These are phyloP conservation scores for Drosophila pruinosa DNA, from an alignment of 1,140 invertebrate species.

Conservation along the genomic window DNA sequence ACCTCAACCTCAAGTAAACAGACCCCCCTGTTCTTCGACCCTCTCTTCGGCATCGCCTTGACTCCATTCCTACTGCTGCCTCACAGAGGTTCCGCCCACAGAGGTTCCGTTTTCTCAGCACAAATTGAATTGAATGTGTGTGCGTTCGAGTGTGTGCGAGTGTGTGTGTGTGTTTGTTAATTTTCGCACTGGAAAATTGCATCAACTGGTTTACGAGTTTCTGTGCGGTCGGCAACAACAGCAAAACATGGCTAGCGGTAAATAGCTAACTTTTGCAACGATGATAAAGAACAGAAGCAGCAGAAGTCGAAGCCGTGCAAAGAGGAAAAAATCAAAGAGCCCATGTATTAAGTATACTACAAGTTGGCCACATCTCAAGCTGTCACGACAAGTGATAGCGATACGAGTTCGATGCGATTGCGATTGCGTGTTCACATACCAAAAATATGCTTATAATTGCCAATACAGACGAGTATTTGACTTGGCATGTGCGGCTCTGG, in stretches of 20 bases:
- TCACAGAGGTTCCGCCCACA: background rate
- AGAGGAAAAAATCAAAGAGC: background rate
- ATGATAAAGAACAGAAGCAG: background rate
- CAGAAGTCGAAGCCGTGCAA: background rate
- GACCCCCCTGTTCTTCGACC: conserved; percentile 1
- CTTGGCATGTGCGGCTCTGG: no score
- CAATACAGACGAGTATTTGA: background rate
- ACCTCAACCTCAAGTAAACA: conserved; percentile 79
- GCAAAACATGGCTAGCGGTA: conserved; percentile 16
- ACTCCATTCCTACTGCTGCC: background rate
- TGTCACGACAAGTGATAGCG: background rate
- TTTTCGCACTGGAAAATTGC: conserved; percentile 76
- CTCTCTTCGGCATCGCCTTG: background rate
- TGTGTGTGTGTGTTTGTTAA: conserved; percentile 66
- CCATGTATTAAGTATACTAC: conserved; percentile 25
- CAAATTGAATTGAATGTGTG: conserved; percentile 72
- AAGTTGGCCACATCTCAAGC: conserved; percentile 26
- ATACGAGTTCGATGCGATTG: conserved; percentile 8
- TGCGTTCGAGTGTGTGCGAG: conserved; percentile 22
- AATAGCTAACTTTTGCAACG: conserved; percentile 18
- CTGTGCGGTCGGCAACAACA: conserved; percentile 18
- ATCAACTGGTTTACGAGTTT: conserved; percentile 61
- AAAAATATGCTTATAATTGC: conserved; percentile 6
- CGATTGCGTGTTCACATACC: conserved; percentile 16
- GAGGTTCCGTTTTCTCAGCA: conserved; percentile 49